phyloP scores from a whole-genome alignment of 2,888 invertebrate species.

The Cremastobaeus sp. region DNA sequence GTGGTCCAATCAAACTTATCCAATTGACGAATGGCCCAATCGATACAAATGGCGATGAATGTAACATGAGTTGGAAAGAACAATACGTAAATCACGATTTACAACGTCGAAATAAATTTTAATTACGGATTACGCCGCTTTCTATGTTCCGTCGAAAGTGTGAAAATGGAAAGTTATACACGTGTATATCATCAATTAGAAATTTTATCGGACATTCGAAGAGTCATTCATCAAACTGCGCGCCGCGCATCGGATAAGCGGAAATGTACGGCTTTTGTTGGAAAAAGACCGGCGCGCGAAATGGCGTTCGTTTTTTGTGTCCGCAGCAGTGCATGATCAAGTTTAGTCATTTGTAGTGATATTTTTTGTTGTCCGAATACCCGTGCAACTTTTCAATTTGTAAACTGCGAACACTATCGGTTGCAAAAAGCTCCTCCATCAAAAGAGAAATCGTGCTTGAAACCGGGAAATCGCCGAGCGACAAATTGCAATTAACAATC shows the following conservation, averaged over 20 bases:
- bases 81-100: slow-evolving; percentile 55
- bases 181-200: slow-evolving; percentile 57
- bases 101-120: slow-evolving; percentile 53
- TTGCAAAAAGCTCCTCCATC: too few relatives aligned
- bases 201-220: slow-evolving; percentile 53
- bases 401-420: too few relatives aligned
- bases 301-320: slow-evolving; percentile 24
- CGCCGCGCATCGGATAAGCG: slow-evolving; percentile 47
- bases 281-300: slow-evolving; percentile 26
- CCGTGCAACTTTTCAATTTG: too few relatives aligned
- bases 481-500: too few relatives aligned
- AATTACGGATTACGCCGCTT: slow-evolving; percentile 51
- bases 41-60: slow-evolving; percentile 56
- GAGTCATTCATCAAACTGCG: slow-evolving; percentile 53
- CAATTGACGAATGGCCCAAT: slow-evolving; percentile 48
- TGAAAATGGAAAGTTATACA: slow-evolving; percentile 57
- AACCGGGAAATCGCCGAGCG: too few relatives aligned
- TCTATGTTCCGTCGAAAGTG: slow-evolving; percentile 38
- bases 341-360: slow-evolving; percentile 24
- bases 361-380: slow-evolving; percentile 4
- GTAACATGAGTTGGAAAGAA: slow-evolving; percentile 52
- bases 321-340: slow-evolving; percentile 2
- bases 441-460: too few relatives aligned
- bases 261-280: slow-evolving; percentile 55
- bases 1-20: slow-evolving; percentile 53